Conservation (phyloP, 2,113 vertebrate genomes). For the Rhadina sibilatrix region DNA sequence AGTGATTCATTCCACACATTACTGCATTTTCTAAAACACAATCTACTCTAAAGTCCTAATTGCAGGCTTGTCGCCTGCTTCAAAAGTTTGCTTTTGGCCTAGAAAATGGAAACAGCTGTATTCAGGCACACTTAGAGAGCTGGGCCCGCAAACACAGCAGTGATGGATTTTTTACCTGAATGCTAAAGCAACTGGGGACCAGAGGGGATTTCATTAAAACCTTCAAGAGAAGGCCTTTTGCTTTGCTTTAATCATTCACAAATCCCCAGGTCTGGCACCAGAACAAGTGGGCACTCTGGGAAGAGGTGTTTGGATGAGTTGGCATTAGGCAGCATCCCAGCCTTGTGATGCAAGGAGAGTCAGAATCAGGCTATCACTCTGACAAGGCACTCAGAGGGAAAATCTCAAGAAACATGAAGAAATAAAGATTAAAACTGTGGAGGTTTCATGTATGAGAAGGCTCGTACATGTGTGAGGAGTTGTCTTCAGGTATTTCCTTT, state of each 20-base stretch:
- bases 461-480: neutral
- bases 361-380: neutral
- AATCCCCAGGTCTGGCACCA: accelerated
- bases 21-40: neutral
- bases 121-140: neutral
- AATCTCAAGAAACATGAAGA: neutral
- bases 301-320: neutral
- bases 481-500: neutral
- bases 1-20: neutral
- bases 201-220: neutral
- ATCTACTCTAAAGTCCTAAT: neutral
- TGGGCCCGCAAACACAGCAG: neutral
- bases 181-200: neutral
- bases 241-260: neutral
- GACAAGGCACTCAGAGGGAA: neutral
- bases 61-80: neutral
- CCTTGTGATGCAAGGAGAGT: neutral
- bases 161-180: neutral
- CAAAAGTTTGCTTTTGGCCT: neutral
- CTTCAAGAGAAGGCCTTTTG: neutral
- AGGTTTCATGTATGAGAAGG: neutral
- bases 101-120: neutral
- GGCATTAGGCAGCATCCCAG: accelerated
- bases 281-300: neutral
- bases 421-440: neutral